Base-by-base conservation (phyloP, 2,113 vertebrate species). In the Podilymbus podiceps region DNA sequence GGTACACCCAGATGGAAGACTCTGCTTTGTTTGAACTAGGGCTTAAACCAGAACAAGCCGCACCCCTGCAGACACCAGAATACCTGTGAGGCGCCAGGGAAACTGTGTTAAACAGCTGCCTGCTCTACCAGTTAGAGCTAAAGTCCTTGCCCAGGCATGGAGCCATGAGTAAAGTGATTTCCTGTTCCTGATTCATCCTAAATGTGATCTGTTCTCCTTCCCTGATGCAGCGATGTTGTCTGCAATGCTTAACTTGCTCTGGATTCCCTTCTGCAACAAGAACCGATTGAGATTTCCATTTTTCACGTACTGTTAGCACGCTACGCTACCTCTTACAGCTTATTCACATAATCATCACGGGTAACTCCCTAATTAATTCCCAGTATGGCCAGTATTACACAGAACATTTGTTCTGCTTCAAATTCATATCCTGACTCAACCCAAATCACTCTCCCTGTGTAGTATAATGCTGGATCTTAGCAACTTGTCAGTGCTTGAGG, bases 271-370 rank as follows among this genome's bases (percentile, higher is more conserved):
- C 98, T 99, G 98, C 5, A 97, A 98, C 89, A 99, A 98, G 94
- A 99, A 98, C 98, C 98, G 98, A 97, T 97, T 53, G 2, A 99
- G 98, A 83, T 98, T 98, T 69, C 98, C 97, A n/a, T 98, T 98
- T 96, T 98, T 98, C 98, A 98, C 94, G 86, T 98, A 98, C 69
- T 0, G 98, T 98, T 84, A 98, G 98, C 98, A 99, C 97, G 95
- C 35, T 59, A 21, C 10, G 2, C 40, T 67, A 47, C 33, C 84
- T 78, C 73, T 68, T 17, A 72, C 12, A 91, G 52, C 8, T 64
- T 38, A 53, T 18, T 72, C 35, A 44, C 68, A 44, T 4, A 27
- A 94, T 12, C 33, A 44, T 2, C 21, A 38, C 0, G 11, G 30
- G 16, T 7, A 67, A 23, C 12, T 66, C 71, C 18, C 49, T 38